Evolutionary conservation across 2,113 vertebrate genomes (phyloP).

Genomic region (Ariopsis seemanni): DNA sequence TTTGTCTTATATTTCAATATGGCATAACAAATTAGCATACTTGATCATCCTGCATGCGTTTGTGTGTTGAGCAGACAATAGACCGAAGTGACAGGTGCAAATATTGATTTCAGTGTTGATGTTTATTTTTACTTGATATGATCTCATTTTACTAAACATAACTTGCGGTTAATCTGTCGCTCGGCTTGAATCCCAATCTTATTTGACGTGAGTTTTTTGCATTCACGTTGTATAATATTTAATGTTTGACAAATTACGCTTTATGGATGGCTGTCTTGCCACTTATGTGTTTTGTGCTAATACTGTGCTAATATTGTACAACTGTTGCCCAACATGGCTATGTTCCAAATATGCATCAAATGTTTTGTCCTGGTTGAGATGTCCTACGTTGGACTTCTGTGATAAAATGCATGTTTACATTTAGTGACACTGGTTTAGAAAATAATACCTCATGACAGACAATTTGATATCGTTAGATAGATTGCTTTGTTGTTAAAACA

Average conservation of each 20-base stretch:
- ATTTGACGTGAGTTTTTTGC: not conserved
- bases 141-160: not conserved
- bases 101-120: not conserved
- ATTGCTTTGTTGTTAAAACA: conserved; percentile 1
- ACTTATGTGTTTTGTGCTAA: not conserved
- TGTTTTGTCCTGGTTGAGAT: conserved; percentile 5
- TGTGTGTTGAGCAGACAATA: not conserved
- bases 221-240: not conserved
- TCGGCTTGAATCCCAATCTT: not conserved
- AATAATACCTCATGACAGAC: not conserved
- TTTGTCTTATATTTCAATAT: conserved; percentile 5
- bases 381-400: not conserved
- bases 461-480: not conserved
- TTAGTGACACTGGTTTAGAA: not conserved
- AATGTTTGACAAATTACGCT: not conserved
- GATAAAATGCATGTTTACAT: not conserved
- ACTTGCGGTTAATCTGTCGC: not conserved
- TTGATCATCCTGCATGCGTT: not conserved
- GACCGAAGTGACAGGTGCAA: not conserved
- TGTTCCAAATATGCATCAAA: conserved; percentile 21
- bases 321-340: not conserved
- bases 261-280: not conserved
- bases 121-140: not conserved
- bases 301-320: not conserved
- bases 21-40: not conserved